These are phyloP conservation scores for Heliopora coerulea DNA, from an alignment of 92 coral and sea anemone genomes.

Conservation along the genomic window DNA sequence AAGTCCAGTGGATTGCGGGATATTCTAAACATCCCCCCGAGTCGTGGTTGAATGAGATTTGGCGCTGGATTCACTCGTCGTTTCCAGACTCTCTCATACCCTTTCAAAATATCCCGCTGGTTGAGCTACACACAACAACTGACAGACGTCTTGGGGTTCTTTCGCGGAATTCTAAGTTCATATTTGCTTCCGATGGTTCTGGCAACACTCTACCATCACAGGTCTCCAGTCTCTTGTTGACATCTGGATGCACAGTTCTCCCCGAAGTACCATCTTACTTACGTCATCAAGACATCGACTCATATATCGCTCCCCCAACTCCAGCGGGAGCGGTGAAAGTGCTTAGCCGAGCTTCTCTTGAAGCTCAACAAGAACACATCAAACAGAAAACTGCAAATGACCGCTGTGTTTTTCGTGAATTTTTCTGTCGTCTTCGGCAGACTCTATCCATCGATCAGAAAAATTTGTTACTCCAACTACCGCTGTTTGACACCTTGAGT, in stretches of 20 bases:
- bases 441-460: slow-evolving; percentile 50
- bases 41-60: slow-evolving; percentile 73
- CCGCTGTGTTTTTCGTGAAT: slow-evolving; percentile 10
- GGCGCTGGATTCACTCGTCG: slow-evolving; percentile 89
- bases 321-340: slow-evolving; percentile 75
- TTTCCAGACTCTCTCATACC: slow-evolving; percentile 70
- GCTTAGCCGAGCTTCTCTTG: slow-evolving; percentile 5
- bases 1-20: slow-evolving; percentile 75
- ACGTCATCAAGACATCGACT: slow-evolving; percentile 70
- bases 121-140: slow-evolving; percentile 57
- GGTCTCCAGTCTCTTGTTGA: slow-evolving; percentile 66
- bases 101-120: slow-evolving; percentile 79
- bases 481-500: slow-evolving; percentile 79
- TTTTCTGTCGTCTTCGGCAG: slow-evolving; percentile 18
- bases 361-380: slow-evolving; percentile 15
- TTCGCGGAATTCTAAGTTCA: slow-evolving; percentile 73
- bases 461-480: slow-evolving; percentile 73
- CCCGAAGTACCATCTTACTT: slow-evolving; percentile 79
- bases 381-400: slow-evolving; percentile 3
- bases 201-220: slow-evolving; percentile 65
- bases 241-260: slow-evolving; percentile 79
- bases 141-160: slow-evolving; percentile 70
- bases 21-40: slow-evolving; percentile 63
- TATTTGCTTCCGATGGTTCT: slow-evolving; percentile 19
- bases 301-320: slow-evolving; percentile 85